Evolutionary conservation across 2,888 invertebrate genomes (phyloP).

Genomic region (Pseudococcus longispinus): DNA sequence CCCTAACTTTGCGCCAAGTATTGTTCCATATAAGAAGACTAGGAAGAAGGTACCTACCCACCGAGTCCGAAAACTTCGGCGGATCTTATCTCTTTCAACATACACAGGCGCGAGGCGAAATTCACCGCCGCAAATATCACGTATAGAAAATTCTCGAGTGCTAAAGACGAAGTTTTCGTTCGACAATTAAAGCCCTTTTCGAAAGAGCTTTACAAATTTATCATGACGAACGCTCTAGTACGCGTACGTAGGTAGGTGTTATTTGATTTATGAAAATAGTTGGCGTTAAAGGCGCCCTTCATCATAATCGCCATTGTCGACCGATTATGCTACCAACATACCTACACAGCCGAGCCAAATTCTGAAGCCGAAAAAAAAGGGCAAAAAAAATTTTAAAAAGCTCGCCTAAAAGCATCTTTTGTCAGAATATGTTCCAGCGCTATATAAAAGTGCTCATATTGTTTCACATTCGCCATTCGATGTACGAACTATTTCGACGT

Average conservation of each 20-base stretch:
- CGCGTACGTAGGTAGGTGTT: neutral
- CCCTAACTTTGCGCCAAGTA: neutral
- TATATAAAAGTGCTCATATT: neutral
- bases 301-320: constrained; percentile 22
- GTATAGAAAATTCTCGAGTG: constrained; percentile 14
- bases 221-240: neutral
- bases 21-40: neutral
- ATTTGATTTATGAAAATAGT: constrained; percentile 26
- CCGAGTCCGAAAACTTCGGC: neutral
- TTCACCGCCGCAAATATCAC: neutral
- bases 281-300: neutral
- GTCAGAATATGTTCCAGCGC: neutral
- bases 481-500: neutral
- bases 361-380: neutral
- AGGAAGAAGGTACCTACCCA: neutral
- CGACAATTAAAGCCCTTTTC: constrained; percentile 28
- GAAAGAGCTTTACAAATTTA: constrained; percentile 6
- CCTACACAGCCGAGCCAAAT: neutral
- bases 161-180: constrained; percentile 18
- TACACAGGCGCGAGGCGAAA: neutral
- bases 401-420: neutral
- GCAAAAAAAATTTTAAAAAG: neutral
- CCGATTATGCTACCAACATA: constrained; percentile 1
- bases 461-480: neutral
- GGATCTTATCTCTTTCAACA: constrained; percentile 4